Evolutionary conservation across 2,797 vertebrate genomes (phyloP).

Genomic region (Fratercula arctica): DNA sequence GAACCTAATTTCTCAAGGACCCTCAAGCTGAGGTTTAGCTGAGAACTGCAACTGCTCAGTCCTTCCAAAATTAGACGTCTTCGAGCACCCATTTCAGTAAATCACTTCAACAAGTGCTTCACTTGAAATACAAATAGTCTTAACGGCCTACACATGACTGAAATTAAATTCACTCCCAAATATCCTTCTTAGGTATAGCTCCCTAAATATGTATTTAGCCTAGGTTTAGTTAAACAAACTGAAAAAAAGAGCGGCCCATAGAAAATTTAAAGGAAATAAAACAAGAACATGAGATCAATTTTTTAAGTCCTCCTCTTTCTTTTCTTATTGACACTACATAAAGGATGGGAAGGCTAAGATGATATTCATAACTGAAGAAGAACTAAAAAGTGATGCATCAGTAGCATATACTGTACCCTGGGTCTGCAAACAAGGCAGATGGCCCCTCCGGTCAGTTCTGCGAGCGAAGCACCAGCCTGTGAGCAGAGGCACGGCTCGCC

Average conservation of each 20-base stretch:
- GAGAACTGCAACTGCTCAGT: background rate
- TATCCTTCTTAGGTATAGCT: background rate
- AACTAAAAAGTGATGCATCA: background rate
- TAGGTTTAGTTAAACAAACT: background rate
- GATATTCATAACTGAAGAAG: background rate
- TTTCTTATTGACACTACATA: background rate
- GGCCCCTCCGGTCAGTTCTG: background rate
- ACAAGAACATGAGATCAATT: background rate
- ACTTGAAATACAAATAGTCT: background rate
- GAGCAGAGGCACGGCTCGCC: background rate
- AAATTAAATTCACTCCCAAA: background rate
- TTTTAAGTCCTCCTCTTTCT: background rate
- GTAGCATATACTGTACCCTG: background rate
- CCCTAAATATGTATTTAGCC: background rate
- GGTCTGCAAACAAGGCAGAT: background rate
- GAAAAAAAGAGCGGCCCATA: background rate
- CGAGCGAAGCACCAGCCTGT: rapidly evolving
- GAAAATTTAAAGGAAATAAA: background rate
- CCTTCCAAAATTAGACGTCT: background rate
- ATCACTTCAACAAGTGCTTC: background rate
- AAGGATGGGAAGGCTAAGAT: background rate
- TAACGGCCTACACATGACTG: background rate
- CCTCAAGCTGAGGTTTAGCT: background rate
- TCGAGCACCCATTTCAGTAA: background rate
- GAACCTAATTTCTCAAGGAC: background rate